These are phyloP conservation scores for Cavia porcellus DNA, from an alignment of 2,113 vertebrate genomes.

Conservation along the genomic window DNA sequence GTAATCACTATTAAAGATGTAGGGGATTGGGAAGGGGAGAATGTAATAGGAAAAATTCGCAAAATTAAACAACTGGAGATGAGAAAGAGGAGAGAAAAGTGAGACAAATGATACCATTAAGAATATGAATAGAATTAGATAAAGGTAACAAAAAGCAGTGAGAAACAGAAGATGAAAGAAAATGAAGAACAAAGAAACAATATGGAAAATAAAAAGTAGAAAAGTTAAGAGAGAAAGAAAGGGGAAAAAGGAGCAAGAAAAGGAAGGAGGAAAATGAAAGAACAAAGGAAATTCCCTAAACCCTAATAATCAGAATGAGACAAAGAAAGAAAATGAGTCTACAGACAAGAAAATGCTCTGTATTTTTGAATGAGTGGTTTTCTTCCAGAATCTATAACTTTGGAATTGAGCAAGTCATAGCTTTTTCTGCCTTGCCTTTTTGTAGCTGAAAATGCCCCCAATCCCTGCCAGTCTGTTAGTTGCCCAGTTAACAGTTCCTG, in stretches of 20 bases:
- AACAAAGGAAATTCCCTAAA: background rate
- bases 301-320: background rate
- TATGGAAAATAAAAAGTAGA: background rate
- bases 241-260: background rate
- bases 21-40: background rate
- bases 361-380: background rate
- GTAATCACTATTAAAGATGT: background rate
- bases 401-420: background rate
- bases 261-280: background rate
- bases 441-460: background rate
- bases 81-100: background rate
- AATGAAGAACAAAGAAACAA: background rate
- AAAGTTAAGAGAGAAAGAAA: background rate
- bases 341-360: background rate
- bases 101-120: background rate
- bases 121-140: background rate
- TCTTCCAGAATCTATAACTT: background rate
- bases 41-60: background rate
- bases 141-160: background rate
- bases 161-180: background rate
- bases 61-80: background rate
- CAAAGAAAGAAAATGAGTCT: background rate
- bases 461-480: background rate
- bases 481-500: background rate
- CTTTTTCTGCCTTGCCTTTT: background rate